Conservation (phyloP, 1,140 invertebrate genomes). For the Drosophila parvula region DNA sequence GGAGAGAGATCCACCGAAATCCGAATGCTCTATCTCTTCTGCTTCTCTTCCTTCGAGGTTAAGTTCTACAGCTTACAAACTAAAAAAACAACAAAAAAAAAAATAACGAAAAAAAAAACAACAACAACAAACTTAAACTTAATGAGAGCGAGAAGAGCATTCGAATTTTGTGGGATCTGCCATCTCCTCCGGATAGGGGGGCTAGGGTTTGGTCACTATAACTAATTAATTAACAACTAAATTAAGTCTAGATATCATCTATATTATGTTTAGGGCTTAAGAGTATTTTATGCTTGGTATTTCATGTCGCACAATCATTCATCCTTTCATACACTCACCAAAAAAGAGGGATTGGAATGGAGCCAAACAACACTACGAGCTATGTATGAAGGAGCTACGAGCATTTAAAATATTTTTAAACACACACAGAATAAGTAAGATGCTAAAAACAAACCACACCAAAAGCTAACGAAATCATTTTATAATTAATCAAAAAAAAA, state of each 20-base stretch:
- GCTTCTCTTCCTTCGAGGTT: neutral
- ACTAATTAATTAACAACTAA: constrained; percentile 22
- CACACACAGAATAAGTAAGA: constrained; percentile 7
- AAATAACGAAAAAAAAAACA: neutral
- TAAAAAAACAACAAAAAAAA: neutral
- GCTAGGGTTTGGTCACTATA: constrained; percentile 1
- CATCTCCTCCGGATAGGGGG: constrained; percentile 10
- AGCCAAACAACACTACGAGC: constrained; percentile 15
- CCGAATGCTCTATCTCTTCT: constrained; percentile 15
- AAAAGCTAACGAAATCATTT: constrained; percentile 21
- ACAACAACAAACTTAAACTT: constrained; percentile 34
- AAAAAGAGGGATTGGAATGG: neutral
- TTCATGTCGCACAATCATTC: neutral
- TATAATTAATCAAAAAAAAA: neutral
- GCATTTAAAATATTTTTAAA: constrained; percentile 6
- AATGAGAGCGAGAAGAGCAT: constrained; percentile 19
- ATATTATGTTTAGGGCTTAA: constrained; percentile 19
- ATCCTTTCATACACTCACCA: neutral
- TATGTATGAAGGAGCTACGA: constrained; percentile 14
- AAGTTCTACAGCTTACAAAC: constrained; percentile 27
- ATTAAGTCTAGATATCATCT: constrained; percentile 25
- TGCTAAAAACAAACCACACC: constrained; percentile 39
- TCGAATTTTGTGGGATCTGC: constrained; percentile 35
- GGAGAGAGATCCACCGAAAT: constrained; percentile 25
- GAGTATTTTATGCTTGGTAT: constrained; percentile 24